Base-by-base conservation (phyloP, 2,797 vertebrate genomes). In the Sebastes vulpes region DNA sequence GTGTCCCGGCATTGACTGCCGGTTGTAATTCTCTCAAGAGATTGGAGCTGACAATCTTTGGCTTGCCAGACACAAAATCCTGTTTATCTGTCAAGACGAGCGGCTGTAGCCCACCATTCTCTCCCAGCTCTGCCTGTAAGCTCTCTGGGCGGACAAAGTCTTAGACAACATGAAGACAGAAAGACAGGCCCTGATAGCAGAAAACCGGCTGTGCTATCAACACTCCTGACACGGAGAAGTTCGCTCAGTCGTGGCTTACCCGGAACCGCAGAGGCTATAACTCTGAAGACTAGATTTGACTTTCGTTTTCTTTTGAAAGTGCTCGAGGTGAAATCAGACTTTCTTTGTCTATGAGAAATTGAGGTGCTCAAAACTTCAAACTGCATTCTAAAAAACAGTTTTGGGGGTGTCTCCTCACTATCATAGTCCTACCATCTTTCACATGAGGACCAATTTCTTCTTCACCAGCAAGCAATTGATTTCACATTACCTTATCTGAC, bases 21-120 rank as follows among this genome's bases (percentile, higher is more conserved):
- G 83, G 83, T 90, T 93, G 92, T 94, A 94, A 95, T 95, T 95
- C 95, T 94, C 90, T 89, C 69, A 73, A 86, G 90, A 94, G 92
- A 95, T 94, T 92, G 91, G 83, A 91, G 86, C 88, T 86, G 89
- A 91, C 93, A 94, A 94, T 94, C 93, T 93, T 80, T 29, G 74
- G 85, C 89, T 90, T 79, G 88, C 89, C 95, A 93, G 92, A 88
- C 93, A 88, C 88, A 88, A 94, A 94, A 96, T 94, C 93, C 93
- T 93, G 90, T 94, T 95, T 94, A 96, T 96, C 94, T 94, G 93
- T 91, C 86, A 88, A 79, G 78, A 89, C 79, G 83, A 85, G 90
- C 66, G 32, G 68, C 84, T 84, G 74, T 68, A 81, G 80, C 67
- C 74, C 79, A 67, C 82, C 79, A 72, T 75, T 75, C 85, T 89